Evolutionary conservation across 2,113 vertebrate genomes (phyloP).

Genomic region (Salvator merianae): DNA sequence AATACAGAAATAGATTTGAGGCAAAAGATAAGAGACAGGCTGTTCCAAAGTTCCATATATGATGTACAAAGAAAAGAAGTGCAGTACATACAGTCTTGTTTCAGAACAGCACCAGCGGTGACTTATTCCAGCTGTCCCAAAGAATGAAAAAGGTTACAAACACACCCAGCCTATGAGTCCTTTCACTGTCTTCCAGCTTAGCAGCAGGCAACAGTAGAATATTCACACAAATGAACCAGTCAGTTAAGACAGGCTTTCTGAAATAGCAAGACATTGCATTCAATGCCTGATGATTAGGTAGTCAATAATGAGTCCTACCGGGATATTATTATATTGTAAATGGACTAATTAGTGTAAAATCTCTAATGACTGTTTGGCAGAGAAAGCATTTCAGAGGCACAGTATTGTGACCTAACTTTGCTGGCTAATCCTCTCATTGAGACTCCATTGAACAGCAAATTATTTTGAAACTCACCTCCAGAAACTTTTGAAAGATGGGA

Average conservation of each 20-base stretch:
- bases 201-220: not conserved
- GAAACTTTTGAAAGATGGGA: constrained; percentile 10
- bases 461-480: not conserved
- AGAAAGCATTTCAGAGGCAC: constrained; percentile 11
- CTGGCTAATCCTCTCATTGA: constrained; percentile 9
- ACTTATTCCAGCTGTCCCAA: not conserved
- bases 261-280: constrained; percentile 19
- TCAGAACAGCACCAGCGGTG: constrained; percentile 1
- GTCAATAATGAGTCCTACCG: constrained; percentile 24
- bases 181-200: not conserved
- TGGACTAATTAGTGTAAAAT: constrained; percentile 35
- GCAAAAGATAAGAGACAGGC: not conserved
- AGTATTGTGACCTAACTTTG: constrained; percentile 11
- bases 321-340: constrained; percentile 30
- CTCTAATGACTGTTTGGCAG: constrained; percentile 25
- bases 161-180: not conserved
- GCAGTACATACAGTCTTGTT: not conserved
- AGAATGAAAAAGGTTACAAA: not conserved
- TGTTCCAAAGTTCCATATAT: not conserved
- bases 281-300: constrained; percentile 15
- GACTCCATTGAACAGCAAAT: not conserved
- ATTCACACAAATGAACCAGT: not conserved
- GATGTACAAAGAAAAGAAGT: not conserved
- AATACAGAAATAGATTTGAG: not conserved
- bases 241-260: constrained; percentile 14